Evolutionary conservation across 2,113 vertebrate genomes (phyloP).

Genomic region (Semnornis frantzii): DNA sequence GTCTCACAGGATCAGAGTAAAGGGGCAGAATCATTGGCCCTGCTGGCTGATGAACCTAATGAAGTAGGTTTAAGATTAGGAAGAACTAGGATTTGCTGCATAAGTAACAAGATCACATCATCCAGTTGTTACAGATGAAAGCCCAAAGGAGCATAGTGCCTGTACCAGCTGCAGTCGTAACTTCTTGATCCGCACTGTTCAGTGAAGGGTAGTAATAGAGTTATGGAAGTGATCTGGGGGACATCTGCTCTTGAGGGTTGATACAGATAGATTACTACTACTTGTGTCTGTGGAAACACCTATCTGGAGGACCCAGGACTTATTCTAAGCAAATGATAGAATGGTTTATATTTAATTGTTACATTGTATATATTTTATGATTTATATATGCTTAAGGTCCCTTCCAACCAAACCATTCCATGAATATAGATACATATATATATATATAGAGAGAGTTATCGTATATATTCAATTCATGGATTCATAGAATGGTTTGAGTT

Average conservation of each 20-base stretch:
- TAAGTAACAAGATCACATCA: neutral
- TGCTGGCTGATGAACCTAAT: neutral
- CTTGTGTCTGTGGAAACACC: neutral
- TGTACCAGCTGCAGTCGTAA: neutral
- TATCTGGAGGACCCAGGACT: neutral
- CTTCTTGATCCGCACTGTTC: fast-evolving
- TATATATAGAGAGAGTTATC: too few relatives aligned
- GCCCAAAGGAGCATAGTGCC: neutral
- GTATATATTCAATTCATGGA: too few relatives aligned
- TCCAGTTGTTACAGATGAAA: neutral
- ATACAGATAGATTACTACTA: neutral
- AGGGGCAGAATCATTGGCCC: too few relatives aligned
- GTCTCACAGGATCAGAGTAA: neutral
- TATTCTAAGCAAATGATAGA: neutral
- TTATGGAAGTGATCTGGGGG: neutral
- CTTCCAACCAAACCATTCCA: too few relatives aligned
- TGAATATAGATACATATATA: too few relatives aligned
- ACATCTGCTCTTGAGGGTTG: neutral
- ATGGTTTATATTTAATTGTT: too few relatives aligned
- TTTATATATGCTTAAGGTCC: too few relatives aligned
- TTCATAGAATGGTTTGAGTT: too few relatives aligned
- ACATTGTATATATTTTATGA: too few relatives aligned
- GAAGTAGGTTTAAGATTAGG: slow-evolving; percentile 7
- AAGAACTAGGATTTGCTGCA: neutral
- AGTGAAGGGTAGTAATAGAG: neutral